Percentiles rank a stretch among this genome's conserved stretches.
Conservation (phyloP, 1,140 invertebrate species). For the Platyura marginata region DNA sequence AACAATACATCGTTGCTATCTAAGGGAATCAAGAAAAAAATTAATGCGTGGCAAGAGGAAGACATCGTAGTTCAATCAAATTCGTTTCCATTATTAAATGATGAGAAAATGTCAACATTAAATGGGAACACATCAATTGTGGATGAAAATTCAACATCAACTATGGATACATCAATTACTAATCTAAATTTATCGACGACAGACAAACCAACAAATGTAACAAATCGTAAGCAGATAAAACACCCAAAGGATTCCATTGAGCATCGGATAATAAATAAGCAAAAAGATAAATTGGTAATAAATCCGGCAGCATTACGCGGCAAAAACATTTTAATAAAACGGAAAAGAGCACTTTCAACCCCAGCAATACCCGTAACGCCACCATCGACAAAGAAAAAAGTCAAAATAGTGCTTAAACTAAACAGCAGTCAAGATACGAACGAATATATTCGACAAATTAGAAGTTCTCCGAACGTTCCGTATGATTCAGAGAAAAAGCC, state of each 20-base stretch:
- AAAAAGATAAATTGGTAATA: neutral
- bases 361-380: neutral
- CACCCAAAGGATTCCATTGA: too few relatives aligned
- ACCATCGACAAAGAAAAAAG: constrained; percentile 16
- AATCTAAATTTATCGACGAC: too few relatives aligned
- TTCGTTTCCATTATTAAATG: neutral
- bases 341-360: neutral
- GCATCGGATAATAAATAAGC: neutral
- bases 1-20: neutral
- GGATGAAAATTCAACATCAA: too few relatives aligned
- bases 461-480: constrained; percentile 48
- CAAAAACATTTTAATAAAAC: neutral
- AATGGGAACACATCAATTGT: too few relatives aligned
- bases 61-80: neutral
- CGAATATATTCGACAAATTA: constrained; percentile 47
- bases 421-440: constrained; percentile 44
- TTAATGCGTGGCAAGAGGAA: neutral
- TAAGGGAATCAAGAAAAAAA: neutral
- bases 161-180: too few relatives aligned
- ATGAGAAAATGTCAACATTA: too few relatives aligned
- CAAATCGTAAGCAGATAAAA: neutral
- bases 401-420: constrained; percentile 43
- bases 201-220: neutral
- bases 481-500: constrained; percentile 49
- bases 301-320: constrained; percentile 1